phyloP scores from a whole-genome alignment of 2,888 invertebrate genomes.

The Escarpia spicata region DNA sequence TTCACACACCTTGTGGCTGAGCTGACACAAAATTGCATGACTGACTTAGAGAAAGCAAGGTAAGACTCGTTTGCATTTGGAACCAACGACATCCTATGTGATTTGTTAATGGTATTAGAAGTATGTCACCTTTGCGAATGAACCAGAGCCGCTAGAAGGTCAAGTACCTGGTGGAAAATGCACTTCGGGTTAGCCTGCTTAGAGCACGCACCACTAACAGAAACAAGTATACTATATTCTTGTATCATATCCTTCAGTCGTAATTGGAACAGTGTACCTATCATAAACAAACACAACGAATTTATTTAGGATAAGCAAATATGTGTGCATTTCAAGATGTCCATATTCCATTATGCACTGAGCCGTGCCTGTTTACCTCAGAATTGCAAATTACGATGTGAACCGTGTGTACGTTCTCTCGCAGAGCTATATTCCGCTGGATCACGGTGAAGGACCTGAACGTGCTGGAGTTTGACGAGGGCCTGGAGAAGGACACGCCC shows the following conservation, averaged over 20 bases:
- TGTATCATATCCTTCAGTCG: not conserved
- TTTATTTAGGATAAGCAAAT: not conserved
- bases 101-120: no score
- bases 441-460: conserved; percentile 66
- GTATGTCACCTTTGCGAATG: not conserved
- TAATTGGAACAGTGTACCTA: not conserved
- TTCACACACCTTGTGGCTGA: conserved; percentile 63
- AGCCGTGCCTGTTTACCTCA: not conserved
- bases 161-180: not conserved
- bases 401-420: not conserved
- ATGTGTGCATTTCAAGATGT: not conserved
- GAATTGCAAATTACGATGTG: no score
- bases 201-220: not conserved
- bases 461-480: conserved; percentile 70
- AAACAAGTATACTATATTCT: not conserved
- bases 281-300: not conserved
- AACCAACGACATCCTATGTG: not conserved
- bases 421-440: conserved; percentile 65
- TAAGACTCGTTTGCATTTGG: conserved; percentile 36
- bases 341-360: not conserved
- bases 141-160: not conserved
- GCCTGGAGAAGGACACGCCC: conserved; percentile 49
- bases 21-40: conserved; percentile 56
- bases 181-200: not conserved
- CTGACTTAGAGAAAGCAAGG: conserved; percentile 63